phyloP scores from a whole-genome alignment of 2,113 vertebrate species.

The Austrofundulus limnaeus region DNA sequence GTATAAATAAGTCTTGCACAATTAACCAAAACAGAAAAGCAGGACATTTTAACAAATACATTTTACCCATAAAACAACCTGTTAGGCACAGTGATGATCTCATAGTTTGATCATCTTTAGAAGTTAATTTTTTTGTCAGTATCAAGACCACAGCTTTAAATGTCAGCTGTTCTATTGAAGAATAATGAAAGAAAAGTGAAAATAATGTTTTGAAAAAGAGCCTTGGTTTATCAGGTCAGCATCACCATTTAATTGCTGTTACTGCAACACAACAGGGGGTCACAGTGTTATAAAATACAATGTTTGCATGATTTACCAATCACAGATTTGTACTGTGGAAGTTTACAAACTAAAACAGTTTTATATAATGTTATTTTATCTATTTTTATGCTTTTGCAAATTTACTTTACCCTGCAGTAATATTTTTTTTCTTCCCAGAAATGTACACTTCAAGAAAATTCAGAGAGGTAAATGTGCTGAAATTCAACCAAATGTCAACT shows the following conservation, averaged over 20 bases:
- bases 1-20: too few species aligned
- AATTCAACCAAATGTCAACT: background rate
- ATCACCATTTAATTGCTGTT: background rate
- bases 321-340: background rate
- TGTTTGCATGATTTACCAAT: background rate
- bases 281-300: background rate
- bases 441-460: constrained; percentile 60
- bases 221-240: too few species aligned
- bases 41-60: too few species aligned
- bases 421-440: constrained; percentile 67
- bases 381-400: too few species aligned
- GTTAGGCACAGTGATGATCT: background rate
- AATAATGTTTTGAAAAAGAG: too few species aligned
- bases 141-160: too few species aligned
- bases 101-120: background rate
- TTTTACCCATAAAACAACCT: background rate
- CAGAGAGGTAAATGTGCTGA: too few species aligned
- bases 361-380: background rate
- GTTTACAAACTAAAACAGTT: background rate
- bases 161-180: background rate
- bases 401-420: constrained; percentile 8
- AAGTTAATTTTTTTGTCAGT: too few species aligned
- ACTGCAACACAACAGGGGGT: background rate
- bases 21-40: too few species aligned
- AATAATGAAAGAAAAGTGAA: background rate